phyloP scores from a whole-genome alignment of 2,113 vertebrate genomes.

The Chiloscyllium plagiosum region DNA sequence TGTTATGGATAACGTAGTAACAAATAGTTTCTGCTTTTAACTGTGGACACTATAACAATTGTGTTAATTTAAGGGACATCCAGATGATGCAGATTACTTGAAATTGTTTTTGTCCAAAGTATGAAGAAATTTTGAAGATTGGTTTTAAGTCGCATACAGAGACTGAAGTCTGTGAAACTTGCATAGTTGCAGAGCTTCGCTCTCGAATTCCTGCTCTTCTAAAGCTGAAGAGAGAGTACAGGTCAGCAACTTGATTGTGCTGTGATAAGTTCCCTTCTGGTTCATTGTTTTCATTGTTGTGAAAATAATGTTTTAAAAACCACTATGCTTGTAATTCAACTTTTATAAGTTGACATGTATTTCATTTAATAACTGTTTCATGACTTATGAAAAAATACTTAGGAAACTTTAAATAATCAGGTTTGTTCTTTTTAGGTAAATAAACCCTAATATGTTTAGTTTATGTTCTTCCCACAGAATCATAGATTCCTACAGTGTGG shows the following conservation, averaged over 20 bases:
- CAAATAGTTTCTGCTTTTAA: background rate
- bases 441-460: background rate
- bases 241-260: background rate
- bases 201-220: background rate
- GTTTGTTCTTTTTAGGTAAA: background rate
- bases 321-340: background rate
- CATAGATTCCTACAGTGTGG: no score
- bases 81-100: background rate
- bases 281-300: background rate
- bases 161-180: constrained; percentile 8
- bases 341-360: background rate
- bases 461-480: background rate
- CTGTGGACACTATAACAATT: background rate
- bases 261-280: background rate
- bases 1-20: background rate
- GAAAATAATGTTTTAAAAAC: background rate
- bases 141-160: background rate
- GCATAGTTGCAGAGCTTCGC: background rate
- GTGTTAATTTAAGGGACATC: background rate
- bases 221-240: background rate
- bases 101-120: background rate
- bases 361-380: background rate
- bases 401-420: background rate
- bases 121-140: background rate
- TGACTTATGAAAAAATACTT: background rate